These are phyloP conservation scores for Pyrrhosoma nymphula DNA, from an alignment of 2,888 invertebrate genomes.

Conservation along the genomic window DNA sequence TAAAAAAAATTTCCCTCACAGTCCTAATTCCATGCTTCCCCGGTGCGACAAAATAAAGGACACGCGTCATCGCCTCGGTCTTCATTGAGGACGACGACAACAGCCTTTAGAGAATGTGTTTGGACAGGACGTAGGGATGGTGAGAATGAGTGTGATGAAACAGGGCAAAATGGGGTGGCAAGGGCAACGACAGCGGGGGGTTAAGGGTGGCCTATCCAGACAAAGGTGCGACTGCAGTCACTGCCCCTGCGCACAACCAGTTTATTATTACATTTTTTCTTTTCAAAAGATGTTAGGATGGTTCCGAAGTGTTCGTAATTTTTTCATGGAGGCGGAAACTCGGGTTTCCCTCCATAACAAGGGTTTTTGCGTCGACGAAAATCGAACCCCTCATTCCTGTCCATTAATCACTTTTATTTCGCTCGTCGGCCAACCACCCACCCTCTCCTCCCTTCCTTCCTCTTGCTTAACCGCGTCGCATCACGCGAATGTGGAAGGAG, in stretches of 20 bases:
- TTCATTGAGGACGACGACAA: background rate
- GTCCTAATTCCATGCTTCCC: background rate
- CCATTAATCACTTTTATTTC: conserved; percentile 14
- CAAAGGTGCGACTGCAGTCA: background rate
- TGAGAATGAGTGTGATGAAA: background rate
- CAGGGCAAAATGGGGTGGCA: background rate
- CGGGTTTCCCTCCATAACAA: background rate
- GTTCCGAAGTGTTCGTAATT: background rate
- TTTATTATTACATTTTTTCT: background rate
- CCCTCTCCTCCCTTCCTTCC: no score
- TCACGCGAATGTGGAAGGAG: background rate
- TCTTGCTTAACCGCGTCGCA: background rate
- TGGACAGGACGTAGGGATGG: background rate
- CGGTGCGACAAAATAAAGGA: background rate
- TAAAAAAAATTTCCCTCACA: background rate
- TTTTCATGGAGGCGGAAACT: conserved; percentile 16
- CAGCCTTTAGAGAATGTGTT: background rate
- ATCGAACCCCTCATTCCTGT: background rate
- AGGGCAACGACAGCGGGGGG: background rate
- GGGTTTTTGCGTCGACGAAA: background rate
- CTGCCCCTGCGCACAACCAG: background rate
- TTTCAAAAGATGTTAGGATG: background rate
- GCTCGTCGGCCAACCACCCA: background rate
- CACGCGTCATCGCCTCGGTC: conserved; percentile 12
- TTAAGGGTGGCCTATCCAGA: background rate